Evolutionary conservation across 2,888 invertebrate species (phyloP).

Genomic region (Agapostemon virescens): DNA sequence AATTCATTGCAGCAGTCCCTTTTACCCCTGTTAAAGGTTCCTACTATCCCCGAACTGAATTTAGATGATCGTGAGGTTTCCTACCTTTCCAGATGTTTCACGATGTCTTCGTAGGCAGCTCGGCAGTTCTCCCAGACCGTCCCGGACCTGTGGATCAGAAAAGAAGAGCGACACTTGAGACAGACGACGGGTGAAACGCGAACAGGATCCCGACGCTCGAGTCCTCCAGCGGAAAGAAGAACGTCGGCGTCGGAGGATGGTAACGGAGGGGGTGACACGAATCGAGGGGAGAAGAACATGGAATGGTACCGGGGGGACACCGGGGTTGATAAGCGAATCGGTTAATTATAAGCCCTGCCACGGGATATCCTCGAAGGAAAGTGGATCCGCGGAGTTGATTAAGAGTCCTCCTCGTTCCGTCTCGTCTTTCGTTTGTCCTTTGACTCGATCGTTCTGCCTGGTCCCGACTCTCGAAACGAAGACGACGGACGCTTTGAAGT

Average conservation of each 20-base stretch:
- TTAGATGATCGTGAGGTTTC: constrained; percentile 69
- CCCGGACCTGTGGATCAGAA: constrained; percentile 76
- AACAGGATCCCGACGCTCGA: neutral
- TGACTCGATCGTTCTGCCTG: constrained; percentile 72
- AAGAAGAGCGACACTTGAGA: constrained; percentile 55
- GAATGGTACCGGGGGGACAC: constrained; percentile 3
- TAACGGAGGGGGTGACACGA: neutral
- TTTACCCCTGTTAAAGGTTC: neutral
- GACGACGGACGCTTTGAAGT: constrained; percentile 75
- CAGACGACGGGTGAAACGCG: constrained; percentile 6
- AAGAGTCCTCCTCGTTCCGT: constrained; percentile 67
- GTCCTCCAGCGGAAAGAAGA: constrained; percentile 14
- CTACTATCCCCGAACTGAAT: neutral
- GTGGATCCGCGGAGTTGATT: constrained; percentile 65
- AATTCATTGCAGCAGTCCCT: neutral
- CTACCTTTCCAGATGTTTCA: constrained; percentile 96
- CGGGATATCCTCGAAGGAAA: constrained; percentile 45
- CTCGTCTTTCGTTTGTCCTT: constrained; percentile 67
- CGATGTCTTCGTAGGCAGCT: constrained; percentile 96
- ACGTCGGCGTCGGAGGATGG: constrained; percentile 10
- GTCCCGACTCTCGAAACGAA: constrained; percentile 51
- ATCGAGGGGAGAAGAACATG: neutral
- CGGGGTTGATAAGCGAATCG: constrained; percentile 58
- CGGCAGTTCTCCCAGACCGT: constrained; percentile 96
- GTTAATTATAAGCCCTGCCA: constrained; percentile 61